Conservation (phyloP, 2,113 vertebrate species). For the Neogale vison region DNA sequence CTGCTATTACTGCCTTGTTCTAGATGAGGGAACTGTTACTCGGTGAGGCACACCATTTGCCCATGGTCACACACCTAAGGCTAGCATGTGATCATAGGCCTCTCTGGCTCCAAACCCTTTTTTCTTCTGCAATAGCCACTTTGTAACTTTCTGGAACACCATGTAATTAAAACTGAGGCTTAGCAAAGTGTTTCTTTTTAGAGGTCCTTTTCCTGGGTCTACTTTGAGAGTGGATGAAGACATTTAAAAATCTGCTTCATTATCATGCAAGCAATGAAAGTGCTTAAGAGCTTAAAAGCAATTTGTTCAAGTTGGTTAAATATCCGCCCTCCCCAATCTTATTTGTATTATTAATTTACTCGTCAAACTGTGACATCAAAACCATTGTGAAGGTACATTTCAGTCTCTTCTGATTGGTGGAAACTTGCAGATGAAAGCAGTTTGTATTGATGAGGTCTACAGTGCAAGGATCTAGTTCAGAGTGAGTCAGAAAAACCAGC, state of each 20-base stretch:
- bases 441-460: neutral
- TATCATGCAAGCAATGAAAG: conserved; percentile 77
- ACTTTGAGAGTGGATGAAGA: conserved; percentile 63
- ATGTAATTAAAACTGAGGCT: neutral
- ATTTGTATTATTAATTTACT: conserved; percentile 78
- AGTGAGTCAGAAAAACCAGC: conserved; percentile 51
- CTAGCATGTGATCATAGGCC: neutral
- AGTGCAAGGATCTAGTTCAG: conserved; percentile 35
- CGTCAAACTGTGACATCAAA: conserved; percentile 69
- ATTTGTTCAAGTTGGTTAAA: conserved; percentile 82
- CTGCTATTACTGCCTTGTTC: neutral
- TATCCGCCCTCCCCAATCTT: conserved; percentile 74
- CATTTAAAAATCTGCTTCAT: conserved; percentile 72
- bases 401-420: neutral
- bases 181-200: conserved; percentile 46
- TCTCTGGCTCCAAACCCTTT: neutral
- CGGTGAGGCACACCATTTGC: neutral
- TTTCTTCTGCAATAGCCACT: neutral
- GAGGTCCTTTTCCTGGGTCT: conserved; percentile 4
- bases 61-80: neutral
- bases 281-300: conserved; percentile 78
- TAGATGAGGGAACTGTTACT: neutral
- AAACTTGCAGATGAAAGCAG: neutral
- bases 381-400: conserved; percentile 47
- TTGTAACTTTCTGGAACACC: conserved; percentile 22